phyloP scores from a whole-genome alignment of 2,113 vertebrate species.

The Panurus biarmicus region DNA sequence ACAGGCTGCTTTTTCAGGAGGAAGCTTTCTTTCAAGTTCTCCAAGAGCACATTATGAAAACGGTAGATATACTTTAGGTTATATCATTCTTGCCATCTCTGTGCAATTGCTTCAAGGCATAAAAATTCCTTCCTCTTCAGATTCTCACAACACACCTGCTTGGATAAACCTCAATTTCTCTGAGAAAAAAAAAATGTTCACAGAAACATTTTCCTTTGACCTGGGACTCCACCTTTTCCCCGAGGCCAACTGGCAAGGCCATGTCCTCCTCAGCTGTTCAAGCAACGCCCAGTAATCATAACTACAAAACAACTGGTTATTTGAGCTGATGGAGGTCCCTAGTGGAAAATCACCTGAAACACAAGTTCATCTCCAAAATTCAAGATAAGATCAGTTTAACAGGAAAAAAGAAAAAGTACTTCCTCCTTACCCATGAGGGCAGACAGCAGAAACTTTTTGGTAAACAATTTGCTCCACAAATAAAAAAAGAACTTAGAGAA shows the following conservation, averaged over 20 bases:
- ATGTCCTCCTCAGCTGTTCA: conserved; percentile 5
- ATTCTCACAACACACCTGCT: conserved; percentile 60
- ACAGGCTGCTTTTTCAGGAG: background rate
- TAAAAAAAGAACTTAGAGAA: background rate
- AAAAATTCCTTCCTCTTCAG: conserved; percentile 53
- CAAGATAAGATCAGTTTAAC: background rate
- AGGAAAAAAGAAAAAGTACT: background rate
- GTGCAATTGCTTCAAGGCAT: conserved; percentile 30
- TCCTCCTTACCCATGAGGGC: background rate
- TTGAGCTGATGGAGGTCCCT: conserved; percentile 60
- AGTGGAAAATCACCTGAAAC: conserved; percentile 61
- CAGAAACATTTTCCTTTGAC: conserved; percentile 57
- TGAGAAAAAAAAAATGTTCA: conserved; percentile 28
- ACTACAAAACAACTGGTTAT: background rate
- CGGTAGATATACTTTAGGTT: background rate
- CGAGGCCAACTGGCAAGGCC: conserved; percentile 33
- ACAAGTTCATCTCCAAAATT: background rate
- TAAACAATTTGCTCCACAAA: background rate
- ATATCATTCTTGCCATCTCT: conserved; percentile 35
- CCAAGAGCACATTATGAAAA: background rate
- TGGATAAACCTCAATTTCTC: conserved; percentile 47
- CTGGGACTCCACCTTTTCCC: conserved; percentile 48
- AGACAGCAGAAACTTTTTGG: background rate
- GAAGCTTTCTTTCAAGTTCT: background rate
- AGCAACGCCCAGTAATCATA: conserved; percentile 23